phyloP scores from a whole-genome alignment of 2,888 invertebrate species.

The Stegophylla sp. region DNA sequence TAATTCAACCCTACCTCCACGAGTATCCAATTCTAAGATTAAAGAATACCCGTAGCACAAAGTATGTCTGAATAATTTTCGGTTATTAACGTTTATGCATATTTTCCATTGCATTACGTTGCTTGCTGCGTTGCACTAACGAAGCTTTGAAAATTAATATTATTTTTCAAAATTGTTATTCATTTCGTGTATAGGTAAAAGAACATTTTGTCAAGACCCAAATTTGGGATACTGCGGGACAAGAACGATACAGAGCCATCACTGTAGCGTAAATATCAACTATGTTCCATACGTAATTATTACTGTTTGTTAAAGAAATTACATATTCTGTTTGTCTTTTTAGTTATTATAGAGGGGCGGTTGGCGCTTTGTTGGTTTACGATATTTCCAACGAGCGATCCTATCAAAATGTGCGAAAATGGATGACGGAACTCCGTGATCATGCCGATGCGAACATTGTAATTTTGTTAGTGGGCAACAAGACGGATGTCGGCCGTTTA shows the following conservation, averaged over 20 bases:
- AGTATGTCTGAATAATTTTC: no score
- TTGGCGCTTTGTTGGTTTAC: slow-evolving; percentile 97
- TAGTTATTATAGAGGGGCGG: slow-evolving; percentile 96
- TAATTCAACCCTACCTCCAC: no score
- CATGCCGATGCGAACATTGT: slow-evolving; percentile 99
- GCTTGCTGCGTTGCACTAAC: no score
- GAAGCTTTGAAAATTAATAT: no score
- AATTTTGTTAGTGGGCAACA: slow-evolving; percentile 98
- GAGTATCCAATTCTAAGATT: no score
- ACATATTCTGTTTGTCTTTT: no score
- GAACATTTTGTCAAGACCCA: slow-evolving; percentile 99
- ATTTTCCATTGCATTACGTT: no score
- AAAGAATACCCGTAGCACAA: no score
- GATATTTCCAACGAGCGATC: slow-evolving; percentile 99
- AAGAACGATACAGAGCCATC: slow-evolving; percentile 96
- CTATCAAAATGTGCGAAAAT: slow-evolving; percentile 99
- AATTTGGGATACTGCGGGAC: slow-evolving; percentile 99
- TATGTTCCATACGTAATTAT: not conserved
- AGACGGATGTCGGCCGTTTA: slow-evolving; percentile 94
- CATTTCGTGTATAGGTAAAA: slow-evolving; percentile 83
- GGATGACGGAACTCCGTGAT: slow-evolving; percentile 95
- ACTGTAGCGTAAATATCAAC: slow-evolving; percentile 78
- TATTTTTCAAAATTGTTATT: no score
- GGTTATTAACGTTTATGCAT: no score
- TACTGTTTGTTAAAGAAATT: not conserved